Conservation (phyloP, 2,888 invertebrate species). For the Drosophila dives region DNA sequence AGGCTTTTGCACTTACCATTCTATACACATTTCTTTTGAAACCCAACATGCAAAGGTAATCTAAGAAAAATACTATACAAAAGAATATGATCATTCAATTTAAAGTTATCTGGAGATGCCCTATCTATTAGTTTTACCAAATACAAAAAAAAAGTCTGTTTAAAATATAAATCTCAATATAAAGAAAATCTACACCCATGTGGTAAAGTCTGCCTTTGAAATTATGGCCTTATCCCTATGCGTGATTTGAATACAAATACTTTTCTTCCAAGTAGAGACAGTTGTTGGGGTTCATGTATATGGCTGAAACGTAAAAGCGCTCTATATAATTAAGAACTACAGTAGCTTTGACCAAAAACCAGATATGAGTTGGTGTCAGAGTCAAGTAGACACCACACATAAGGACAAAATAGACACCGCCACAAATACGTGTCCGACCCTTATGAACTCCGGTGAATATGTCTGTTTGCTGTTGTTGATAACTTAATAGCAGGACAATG, state of each 20-base stretch:
- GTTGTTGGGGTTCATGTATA: conserved; percentile 38
- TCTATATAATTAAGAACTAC: conserved; percentile 50
- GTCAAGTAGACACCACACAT: background rate
- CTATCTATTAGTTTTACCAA: background rate
- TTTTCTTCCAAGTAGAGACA: conserved; percentile 28
- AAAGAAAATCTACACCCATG: background rate
- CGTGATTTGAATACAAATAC: conserved; percentile 69
- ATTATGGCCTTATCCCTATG: conserved; percentile 42
- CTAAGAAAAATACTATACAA: background rate
- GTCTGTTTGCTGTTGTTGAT: conserved; percentile 68
- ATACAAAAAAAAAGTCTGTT: background rate
- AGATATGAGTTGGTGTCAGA: conserved; percentile 43
- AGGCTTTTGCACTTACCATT: background rate
- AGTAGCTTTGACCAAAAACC: conserved; percentile 50
- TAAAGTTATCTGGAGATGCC: background rate
- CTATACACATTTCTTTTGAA: background rate
- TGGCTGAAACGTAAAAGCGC: conserved; percentile 38
- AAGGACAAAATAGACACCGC: conserved; percentile 28
- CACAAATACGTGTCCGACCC: conserved; percentile 42
- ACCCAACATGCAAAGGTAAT: background rate
- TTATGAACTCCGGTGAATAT: conserved; percentile 38
- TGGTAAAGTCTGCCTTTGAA: conserved; percentile 1
- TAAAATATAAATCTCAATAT: background rate
- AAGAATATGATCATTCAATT: background rate
- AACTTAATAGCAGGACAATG: conserved; percentile 73